phyloP scores from a whole-genome alignment of 2,888 invertebrate genomes.

The Volucella inanis region DNA sequence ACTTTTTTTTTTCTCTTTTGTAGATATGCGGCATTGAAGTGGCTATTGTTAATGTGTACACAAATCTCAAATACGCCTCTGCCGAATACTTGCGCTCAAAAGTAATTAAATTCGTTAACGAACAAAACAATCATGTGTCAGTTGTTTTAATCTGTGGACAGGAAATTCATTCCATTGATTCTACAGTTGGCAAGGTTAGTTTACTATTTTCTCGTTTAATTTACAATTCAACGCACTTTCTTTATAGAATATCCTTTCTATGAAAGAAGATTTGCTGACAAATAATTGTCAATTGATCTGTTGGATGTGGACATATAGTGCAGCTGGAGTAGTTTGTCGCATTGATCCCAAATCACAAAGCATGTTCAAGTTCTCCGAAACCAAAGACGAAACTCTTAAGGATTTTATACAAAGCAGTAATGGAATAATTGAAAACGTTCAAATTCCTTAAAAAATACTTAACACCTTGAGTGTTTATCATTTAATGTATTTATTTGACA shows the following conservation, averaged over 20 bases:
- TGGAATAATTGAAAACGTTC: constrained; percentile 4
- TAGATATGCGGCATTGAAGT: constrained; percentile 82
- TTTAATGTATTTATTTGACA: constrained; percentile 32
- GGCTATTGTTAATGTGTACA: constrained; percentile 87
- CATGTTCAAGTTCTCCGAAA: constrained; percentile 79
- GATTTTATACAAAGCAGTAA: constrained; percentile 41
- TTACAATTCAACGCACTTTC: constrained; percentile 34
- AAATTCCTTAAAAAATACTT: constrained; percentile 29
- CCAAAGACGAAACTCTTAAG: constrained; percentile 77
- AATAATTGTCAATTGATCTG: constrained; percentile 84
- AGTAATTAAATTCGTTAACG: constrained; percentile 89
- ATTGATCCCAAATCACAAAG: constrained; percentile 77
- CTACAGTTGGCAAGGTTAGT: constrained; percentile 86
- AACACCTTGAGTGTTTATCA: not conserved
- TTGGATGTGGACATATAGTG: constrained; percentile 83
- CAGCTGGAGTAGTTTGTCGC: constrained; percentile 81
- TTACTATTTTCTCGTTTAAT: not conserved
- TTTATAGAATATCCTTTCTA: constrained; percentile 84
- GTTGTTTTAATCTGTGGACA: constrained; percentile 90
- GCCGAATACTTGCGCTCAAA: constrained; percentile 88
- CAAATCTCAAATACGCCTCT: constrained; percentile 90
- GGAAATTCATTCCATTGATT: constrained; percentile 85
- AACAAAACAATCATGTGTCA: constrained; percentile 85
- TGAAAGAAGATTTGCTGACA: constrained; percentile 84
- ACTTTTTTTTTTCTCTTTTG: constrained; percentile 70